Evolutionary conservation across 2,888 invertebrate genomes (phyloP).

Genomic region (Panorpa germanica): DNA sequence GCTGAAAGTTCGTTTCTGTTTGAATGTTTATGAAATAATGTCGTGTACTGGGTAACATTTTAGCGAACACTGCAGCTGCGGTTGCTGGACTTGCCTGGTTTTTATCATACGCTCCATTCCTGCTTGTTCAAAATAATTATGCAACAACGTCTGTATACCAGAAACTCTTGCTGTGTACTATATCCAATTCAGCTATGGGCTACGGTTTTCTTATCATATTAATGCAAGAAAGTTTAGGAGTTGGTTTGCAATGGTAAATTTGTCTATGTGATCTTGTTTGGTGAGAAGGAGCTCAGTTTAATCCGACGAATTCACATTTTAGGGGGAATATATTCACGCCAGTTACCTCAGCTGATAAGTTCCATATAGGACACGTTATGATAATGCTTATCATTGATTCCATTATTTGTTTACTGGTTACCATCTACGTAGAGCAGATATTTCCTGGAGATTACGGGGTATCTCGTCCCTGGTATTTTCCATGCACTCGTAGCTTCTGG

Average conservation of each 20-base stretch:
- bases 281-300: too few relatives aligned
- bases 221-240: constrained; percentile 42
- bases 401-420: constrained; percentile 45
- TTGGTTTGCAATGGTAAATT: too few relatives aligned
- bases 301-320: too few relatives aligned
- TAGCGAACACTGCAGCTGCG: constrained; percentile 53
- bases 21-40: too few relatives aligned
- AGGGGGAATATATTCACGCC: constrained; percentile 34
- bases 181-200: constrained; percentile 56
- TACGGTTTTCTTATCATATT: constrained; percentile 50
- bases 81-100: constrained; percentile 54
- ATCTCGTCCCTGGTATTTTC: constrained; percentile 58
- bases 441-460: constrained; percentile 67
- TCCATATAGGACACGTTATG: constrained; percentile 45
- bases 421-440: constrained; percentile 64
- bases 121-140: constrained; percentile 34
- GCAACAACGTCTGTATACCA: constrained; percentile 34
- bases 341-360: constrained; percentile 37
- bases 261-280: too few relatives aligned
- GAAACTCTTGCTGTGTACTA: constrained; percentile 39
- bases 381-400: constrained; percentile 48
- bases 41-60: constrained; percentile 15
- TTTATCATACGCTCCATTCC: constrained; percentile 43
- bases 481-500: constrained; percentile 34
- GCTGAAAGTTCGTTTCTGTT: too few relatives aligned